phyloP scores from a whole-genome alignment of 2,888 invertebrate species.

The Epirrhoe tristata region DNA sequence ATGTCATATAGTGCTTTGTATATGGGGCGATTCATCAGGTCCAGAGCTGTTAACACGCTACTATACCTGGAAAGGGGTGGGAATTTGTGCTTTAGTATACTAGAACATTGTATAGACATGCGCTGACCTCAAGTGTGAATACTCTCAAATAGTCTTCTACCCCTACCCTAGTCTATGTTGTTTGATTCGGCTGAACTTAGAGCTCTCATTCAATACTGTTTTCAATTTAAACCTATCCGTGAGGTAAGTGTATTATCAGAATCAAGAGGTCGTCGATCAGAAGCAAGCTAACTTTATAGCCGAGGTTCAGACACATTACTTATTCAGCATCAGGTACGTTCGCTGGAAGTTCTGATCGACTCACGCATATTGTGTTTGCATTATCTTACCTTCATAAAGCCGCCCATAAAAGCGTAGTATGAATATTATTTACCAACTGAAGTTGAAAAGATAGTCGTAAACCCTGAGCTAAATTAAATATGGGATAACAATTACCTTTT shows the following conservation, averaged over 20 bases:
- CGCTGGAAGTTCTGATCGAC: conserved; percentile 30
- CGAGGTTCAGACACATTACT: conserved; percentile 33
- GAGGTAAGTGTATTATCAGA: background rate
- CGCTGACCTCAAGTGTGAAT: conserved; percentile 44
- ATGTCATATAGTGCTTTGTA: conserved; percentile 59
- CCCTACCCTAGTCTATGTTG: background rate
- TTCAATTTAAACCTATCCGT: background rate
- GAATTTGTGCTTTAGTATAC: conserved; percentile 40
- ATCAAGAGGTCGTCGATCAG: conserved; percentile 7
- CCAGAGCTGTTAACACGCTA: conserved; percentile 54
- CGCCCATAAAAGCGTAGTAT: conserved; percentile 17
- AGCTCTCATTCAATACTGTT: background rate
- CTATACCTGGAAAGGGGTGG: conserved; percentile 51
- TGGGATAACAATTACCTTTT: conserved; percentile 17
- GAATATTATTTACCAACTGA: conserved; percentile 13
- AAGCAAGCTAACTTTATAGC: conserved; percentile 25
- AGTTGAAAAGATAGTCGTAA: conserved; percentile 25
- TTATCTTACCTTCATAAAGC: conserved; percentile 28
- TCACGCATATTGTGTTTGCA: conserved; percentile 32
- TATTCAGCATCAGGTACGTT: conserved; percentile 31
- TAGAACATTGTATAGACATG: conserved; percentile 49
- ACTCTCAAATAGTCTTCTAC: conserved; percentile 17
- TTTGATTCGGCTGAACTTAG: conserved; percentile 3
- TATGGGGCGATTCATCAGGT: conserved; percentile 68
- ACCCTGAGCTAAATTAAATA: conserved; percentile 15